These are phyloP conservation scores for Cuniculus paca DNA, from an alignment of 2,797 vertebrate species.

Conservation along the genomic window DNA sequence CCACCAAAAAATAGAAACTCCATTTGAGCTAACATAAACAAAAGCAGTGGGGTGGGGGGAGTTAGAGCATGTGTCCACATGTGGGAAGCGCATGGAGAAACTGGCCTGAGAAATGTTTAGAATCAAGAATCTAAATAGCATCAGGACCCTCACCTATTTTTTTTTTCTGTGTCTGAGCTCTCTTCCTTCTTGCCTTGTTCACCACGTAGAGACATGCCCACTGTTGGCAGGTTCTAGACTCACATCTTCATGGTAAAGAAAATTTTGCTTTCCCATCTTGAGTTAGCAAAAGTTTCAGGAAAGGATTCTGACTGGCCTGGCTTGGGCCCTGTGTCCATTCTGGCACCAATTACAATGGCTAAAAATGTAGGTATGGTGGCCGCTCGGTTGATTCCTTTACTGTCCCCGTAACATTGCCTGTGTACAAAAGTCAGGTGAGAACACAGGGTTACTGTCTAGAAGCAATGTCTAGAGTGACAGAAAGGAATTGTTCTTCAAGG, in stretches of 20 bases:
- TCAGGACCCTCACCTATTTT: not conserved
- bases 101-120: not conserved
- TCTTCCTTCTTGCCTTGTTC: not conserved
- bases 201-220: no score
- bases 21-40: not conserved
- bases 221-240: not conserved
- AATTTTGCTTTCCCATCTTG: not conserved
- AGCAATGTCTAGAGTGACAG: not conserved
- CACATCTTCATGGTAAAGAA: not conserved
- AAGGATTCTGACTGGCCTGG: not conserved
- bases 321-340: not conserved
- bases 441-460: not conserved
- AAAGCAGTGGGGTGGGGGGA: not conserved
- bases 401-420: not conserved
- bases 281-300: not conserved
- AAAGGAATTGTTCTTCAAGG: not conserved
- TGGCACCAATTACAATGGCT: not conserved
- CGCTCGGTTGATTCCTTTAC: not conserved
- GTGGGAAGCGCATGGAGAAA: not conserved
- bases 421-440: not conserved
- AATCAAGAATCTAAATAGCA: not conserved
- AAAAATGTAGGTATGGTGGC: not conserved
- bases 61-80: not conserved
- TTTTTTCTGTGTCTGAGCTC: not conserved
- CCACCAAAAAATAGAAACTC: not conserved